Conservation (phyloP, 2,113 vertebrate genomes). For the Budorcas taxicolor region DNA sequence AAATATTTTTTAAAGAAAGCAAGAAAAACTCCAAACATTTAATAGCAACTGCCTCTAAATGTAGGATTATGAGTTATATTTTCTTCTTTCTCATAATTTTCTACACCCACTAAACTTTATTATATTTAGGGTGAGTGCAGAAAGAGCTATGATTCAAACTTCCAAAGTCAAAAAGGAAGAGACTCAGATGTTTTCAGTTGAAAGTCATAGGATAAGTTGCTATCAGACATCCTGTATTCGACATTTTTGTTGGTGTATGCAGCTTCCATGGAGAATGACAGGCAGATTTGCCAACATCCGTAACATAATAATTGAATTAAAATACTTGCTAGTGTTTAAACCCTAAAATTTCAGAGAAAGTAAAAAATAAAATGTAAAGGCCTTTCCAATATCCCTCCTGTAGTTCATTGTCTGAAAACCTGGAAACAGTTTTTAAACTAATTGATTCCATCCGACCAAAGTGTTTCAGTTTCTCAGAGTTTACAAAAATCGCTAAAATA, state of each 20-base stretch:
- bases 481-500: slow-evolving; percentile 51
- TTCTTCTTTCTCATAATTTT: background rate
- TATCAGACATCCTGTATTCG: too few relatives aligned
- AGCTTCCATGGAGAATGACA: background rate
- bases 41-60: background rate
- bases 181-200: background rate
- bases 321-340: background rate
- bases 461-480: slow-evolving; percentile 33
- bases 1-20: background rate
- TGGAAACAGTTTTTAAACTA: slow-evolving; percentile 43
- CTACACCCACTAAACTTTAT: background rate
- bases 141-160: background rate
- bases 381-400: background rate
- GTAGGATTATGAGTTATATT: background rate
- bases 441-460: background rate
- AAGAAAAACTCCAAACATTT: background rate
- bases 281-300: background rate
- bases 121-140: background rate
- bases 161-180: background rate
- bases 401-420: background rate
- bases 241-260: background rate
- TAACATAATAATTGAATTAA: background rate
- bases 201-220: background rate
- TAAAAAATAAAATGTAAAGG: background rate
- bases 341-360: background rate